Percentiles rank a stretch among this genome's conserved stretches.
Conservation (phyloP, 1,140 invertebrate species). For the Lysiphlebus fabarum region DNA sequence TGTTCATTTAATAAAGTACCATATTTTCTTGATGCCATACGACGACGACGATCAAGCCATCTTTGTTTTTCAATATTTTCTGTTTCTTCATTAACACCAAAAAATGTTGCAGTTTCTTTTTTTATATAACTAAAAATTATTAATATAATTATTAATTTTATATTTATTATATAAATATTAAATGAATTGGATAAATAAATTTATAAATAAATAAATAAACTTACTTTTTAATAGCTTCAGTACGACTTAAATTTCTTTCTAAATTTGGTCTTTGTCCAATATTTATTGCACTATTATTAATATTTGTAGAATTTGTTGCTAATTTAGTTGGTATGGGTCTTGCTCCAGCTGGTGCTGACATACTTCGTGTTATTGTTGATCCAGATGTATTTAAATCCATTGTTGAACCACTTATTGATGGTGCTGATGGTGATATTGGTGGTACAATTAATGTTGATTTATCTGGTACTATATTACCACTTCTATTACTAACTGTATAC, state of each 20-base stretch:
- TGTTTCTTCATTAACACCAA: conserved; percentile 72
- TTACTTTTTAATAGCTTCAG: conserved; percentile 49
- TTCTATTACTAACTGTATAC: conserved; percentile 38
- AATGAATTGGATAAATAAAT: no score
- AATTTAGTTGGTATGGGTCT: conserved; percentile 38
- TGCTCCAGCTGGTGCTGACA: conserved; percentile 43
- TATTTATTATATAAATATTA: no score
- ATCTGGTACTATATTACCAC: conserved; percentile 32
- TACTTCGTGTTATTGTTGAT: conserved; percentile 42
- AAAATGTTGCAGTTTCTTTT: conserved; percentile 73
- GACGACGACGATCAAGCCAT: conserved; percentile 72
- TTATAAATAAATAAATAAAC: conserved; percentile 19
- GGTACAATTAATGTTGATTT: conserved; percentile 44
- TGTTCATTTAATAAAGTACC: conserved; percentile 62
- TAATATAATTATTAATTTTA: no score
- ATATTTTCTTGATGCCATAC: conserved; percentile 69
- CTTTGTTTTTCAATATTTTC: conserved; percentile 66
- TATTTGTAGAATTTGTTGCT: conserved; percentile 37
- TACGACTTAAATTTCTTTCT: conserved; percentile 45
- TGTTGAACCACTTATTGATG: conserved; percentile 25
- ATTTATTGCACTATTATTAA: conserved; percentile 36
- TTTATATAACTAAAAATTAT: conserved; percentile 67
- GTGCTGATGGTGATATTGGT: conserved; percentile 27
- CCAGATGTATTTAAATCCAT: conserved; percentile 23
- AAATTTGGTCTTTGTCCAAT: conserved; percentile 44